Evolutionary conservation across 1,140 invertebrate genomes (phyloP).

Genomic region (Papilio aristodemus): DNA sequence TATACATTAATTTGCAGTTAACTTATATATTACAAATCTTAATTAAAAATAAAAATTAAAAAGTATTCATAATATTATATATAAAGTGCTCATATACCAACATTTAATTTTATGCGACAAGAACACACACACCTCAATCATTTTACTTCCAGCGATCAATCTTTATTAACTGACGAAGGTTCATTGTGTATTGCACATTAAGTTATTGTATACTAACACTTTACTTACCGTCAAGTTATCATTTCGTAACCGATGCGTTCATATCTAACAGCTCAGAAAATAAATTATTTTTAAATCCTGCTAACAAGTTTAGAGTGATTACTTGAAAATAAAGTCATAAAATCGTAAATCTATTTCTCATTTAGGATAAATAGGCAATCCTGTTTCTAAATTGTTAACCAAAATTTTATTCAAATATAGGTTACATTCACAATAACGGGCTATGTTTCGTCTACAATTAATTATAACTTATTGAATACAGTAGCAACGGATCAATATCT

Average conservation of each 20-base stretch:
- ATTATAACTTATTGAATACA: too few relatives aligned
- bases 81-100: not conserved
- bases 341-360: too few relatives aligned
- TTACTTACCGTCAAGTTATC: not conserved
- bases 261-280: not conserved
- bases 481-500: not conserved
- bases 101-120: not conserved
- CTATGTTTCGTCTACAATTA: too few relatives aligned
- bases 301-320: too few relatives aligned
- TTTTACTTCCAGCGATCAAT: constrained; percentile 6
- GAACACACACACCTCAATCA: not conserved
- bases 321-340: too few relatives aligned
- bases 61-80: not conserved
- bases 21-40: constrained; percentile 35
- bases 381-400: too few relatives aligned
- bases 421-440: too few relatives aligned
- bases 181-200: constrained; percentile 25
- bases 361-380: too few relatives aligned
- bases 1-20: constrained; percentile 29
- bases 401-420: too few relatives aligned
- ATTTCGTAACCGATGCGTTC: not conserved
- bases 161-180: not conserved
- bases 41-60: constrained; percentile 22
- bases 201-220: not conserved
- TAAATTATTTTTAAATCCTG: too few relatives aligned